Base-by-base conservation (phyloP, 1,140 invertebrate species). In the Bombus turneri region DNA sequence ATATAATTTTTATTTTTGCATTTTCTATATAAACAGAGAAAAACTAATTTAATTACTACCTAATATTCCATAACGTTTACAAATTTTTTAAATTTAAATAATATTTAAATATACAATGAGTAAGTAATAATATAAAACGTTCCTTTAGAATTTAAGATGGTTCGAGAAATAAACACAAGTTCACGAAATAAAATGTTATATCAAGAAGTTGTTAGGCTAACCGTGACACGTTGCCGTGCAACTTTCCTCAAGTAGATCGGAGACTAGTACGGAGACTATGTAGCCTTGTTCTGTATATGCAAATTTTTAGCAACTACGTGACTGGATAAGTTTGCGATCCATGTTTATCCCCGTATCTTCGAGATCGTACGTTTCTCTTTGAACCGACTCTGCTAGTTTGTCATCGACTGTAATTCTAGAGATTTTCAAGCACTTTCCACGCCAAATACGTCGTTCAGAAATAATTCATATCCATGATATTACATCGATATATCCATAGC, bases 251-350 rank as follows among this genome's bases (percentile, higher is more conserved):
- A 80, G 64, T 28, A n/a, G 64, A 80, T 64, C 57, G 6, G 4
- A 41, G 75, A 53, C 15, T 18, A 53, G n/a, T 62, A 15, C 28
- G 53, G 34, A 39, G 41, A 18, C 43, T 83, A 39, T 34, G 8
- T 10, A 25, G 3, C 59, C 59, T n/a, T 13, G 15, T n/a, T n/a
- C 25, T n/a, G 31, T 15, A 34, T 62, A 72, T 64, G 81, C n/a
- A 85, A 73, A 59, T 85, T 72, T 85, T 85, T 72, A n/a, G 31
- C 47, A 72, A 47, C 75, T 73, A 62, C 68, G 34, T 59, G 53
- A 37, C 28, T 25, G 47, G 31, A 62, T 80, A 80, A 79, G 75
- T 72, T 72, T 47, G 12, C 41, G 75, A 85, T 57, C 53, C 47
- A 1, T 71, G 76, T 62, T 72, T 73, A 72, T 72, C 39, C 76